These are phyloP conservation scores for Rynchops niger DNA, from an alignment of 2,113 vertebrate species.

Conservation along the genomic window DNA sequence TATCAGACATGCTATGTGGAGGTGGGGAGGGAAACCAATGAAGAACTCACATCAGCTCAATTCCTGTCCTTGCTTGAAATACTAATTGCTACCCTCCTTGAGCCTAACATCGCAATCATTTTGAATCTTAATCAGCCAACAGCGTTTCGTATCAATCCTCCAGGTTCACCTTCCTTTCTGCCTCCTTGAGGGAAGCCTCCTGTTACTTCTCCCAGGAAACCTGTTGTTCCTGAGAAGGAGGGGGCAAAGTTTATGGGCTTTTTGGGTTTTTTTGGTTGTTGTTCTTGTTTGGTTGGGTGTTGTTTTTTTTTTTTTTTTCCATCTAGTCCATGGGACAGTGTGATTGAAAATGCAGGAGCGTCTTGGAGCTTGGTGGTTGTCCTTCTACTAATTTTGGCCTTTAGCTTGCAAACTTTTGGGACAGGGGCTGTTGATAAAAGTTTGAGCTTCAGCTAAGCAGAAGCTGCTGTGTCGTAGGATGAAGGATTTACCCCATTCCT, in stretches of 20 bases:
- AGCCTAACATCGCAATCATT: neutral
- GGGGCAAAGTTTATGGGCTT: neutral
- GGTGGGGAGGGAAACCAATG: slow-evolving; percentile 3
- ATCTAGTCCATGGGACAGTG: neutral
- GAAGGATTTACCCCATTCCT: neutral
- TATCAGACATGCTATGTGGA: slow-evolving; percentile 56
- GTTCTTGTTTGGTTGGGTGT: neutral
- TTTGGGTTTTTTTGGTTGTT: neutral
- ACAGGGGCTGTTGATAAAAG: neutral
- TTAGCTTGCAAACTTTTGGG: neutral
- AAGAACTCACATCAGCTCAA: slow-evolving; percentile 18
- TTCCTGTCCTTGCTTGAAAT: neutral
- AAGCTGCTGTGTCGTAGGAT: neutral
- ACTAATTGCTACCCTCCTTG: neutral
- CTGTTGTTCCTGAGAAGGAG: neutral
- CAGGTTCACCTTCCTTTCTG: slow-evolving; percentile 28
- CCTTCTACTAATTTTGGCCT: neutral
- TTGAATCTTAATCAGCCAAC: slow-evolving; percentile 6
- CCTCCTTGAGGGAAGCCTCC: neutral
- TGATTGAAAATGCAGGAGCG: neutral
- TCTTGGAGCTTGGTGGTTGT: neutral
- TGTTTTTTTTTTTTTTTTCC: neutral
- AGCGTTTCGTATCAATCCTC: neutral
- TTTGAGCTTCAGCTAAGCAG: neutral
- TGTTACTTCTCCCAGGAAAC: neutral